These are phyloP conservation scores for Ptilodon capucinus DNA, from an alignment of 2,888 invertebrate genomes.

Conservation along the genomic window DNA sequence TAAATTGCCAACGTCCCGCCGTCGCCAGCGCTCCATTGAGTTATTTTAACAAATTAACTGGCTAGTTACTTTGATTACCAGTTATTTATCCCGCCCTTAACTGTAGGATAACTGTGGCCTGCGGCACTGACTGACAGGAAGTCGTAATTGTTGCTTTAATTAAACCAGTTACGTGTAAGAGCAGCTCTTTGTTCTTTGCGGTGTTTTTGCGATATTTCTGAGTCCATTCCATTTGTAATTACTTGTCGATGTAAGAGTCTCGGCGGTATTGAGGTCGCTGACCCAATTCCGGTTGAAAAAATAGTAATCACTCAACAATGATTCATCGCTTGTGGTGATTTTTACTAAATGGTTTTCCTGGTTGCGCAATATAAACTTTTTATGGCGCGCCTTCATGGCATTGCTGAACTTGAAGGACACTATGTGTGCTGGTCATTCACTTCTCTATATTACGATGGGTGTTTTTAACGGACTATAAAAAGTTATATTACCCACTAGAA, in stretches of 20 bases:
- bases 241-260: neutral
- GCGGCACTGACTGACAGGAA: conserved; percentile 56
- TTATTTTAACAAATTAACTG: too few relatives aligned
- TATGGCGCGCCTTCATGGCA: neutral
- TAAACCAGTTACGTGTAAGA: conserved; percentile 48
- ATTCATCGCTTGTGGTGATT: conserved; percentile 21
- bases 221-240: neutral
- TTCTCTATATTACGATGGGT: neutral
- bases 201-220: conserved; percentile 7
- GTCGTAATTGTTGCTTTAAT: conserved; percentile 62
- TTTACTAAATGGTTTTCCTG: neutral
- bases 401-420: neutral
- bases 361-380: conserved; percentile 2
- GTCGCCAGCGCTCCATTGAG: too few relatives aligned
- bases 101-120: conserved; percentile 16
- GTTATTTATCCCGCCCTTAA: conserved; percentile 23
- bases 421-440: neutral
- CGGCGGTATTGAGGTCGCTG: conserved; percentile 33
- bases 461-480: neutral
- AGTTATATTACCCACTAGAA: too few relatives aligned
- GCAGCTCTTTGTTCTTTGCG: conserved; percentile 39
- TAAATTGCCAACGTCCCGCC: neutral
- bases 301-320: conserved; percentile 17
- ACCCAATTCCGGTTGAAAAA: conserved; percentile 35
- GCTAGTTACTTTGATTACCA: conserved; percentile 8